Conservation (phyloP, 1,140 invertebrate species). For the Brachionus asplanchnoidis region DNA sequence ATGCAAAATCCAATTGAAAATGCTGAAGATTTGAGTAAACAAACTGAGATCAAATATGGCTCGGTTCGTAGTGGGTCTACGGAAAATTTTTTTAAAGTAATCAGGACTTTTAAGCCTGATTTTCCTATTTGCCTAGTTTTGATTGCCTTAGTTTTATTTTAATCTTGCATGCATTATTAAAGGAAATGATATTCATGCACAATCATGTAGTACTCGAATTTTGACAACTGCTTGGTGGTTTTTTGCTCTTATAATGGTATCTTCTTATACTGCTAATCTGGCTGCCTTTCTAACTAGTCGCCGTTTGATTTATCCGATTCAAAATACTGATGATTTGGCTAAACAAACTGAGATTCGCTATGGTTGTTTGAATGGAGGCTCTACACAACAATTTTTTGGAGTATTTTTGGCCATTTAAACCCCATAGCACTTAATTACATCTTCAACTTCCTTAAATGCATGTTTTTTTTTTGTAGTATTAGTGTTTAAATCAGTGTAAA, state of each 20-base stretch:
- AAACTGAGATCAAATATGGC: conserved; percentile 49
- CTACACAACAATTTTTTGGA: conserved; percentile 42
- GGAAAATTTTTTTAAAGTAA: conserved; percentile 43
- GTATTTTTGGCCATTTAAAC: conserved; percentile 7
- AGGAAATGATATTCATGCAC: conserved; percentile 12
- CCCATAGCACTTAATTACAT: not conserved
- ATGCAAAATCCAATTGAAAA: conserved; percentile 53
- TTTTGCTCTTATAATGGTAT: conserved; percentile 94
- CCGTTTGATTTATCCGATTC: conserved; percentile 87
- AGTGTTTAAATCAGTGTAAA: not conserved
- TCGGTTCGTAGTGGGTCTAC: conserved; percentile 43
- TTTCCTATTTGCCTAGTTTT: conserved; percentile 1
- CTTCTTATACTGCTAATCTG: conserved; percentile 96
- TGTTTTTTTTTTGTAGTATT: not conserved
- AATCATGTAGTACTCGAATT: conserved; percentile 75
- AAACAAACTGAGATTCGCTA: conserved; percentile 48
- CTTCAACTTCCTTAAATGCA: not conserved
- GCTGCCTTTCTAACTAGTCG: conserved; percentile 90
- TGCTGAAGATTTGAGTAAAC: conserved; percentile 52
- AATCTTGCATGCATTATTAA: conserved; percentile 10
- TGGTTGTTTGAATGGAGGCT: conserved; percentile 45
- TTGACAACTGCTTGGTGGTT: conserved; percentile 98
- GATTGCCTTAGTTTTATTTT: conserved; percentile 13
- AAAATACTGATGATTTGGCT: conserved; percentile 52
- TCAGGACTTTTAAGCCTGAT: not conserved